Evolutionary conservation across 2,113 vertebrate species (phyloP).

Genomic region (Daphoenositta chrysoptera): DNA sequence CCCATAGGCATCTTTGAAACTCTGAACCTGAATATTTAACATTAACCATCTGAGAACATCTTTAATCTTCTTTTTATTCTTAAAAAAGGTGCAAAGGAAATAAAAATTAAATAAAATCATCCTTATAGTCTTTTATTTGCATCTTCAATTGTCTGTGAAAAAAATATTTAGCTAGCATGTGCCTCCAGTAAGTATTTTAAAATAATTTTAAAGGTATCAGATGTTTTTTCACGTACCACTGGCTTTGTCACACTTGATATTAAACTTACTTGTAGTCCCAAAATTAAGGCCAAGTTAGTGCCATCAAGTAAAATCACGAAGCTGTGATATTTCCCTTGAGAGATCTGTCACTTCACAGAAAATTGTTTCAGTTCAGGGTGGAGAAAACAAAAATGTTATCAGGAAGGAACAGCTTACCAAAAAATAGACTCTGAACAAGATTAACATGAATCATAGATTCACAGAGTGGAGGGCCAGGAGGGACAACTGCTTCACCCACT

Average conservation of each 20-base stretch:
- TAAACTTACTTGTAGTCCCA: background rate
- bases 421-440: background rate
- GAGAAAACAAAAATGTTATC: background rate
- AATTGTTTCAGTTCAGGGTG: background rate
- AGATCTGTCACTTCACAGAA: background rate
- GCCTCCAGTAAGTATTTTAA: background rate
- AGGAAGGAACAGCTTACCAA: background rate
- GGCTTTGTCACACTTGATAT: background rate
- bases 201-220: background rate
- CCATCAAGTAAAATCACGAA: background rate
- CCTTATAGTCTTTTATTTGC: background rate
- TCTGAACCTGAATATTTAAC: background rate
- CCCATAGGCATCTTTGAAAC: background rate
- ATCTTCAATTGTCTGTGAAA: background rate
- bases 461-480: background rate
- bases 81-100: background rate
- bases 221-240: background rate
- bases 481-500: background rate
- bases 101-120: background rate
- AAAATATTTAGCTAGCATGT: background rate
- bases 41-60: background rate
- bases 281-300: slow-evolving; percentile 10
- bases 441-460: background rate
- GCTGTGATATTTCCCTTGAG: background rate
- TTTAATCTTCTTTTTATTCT: background rate